These are phyloP conservation scores for Liopterus haemorrhoidalis DNA, from an alignment of 2,888 invertebrate species.

Conservation along the genomic window DNA sequence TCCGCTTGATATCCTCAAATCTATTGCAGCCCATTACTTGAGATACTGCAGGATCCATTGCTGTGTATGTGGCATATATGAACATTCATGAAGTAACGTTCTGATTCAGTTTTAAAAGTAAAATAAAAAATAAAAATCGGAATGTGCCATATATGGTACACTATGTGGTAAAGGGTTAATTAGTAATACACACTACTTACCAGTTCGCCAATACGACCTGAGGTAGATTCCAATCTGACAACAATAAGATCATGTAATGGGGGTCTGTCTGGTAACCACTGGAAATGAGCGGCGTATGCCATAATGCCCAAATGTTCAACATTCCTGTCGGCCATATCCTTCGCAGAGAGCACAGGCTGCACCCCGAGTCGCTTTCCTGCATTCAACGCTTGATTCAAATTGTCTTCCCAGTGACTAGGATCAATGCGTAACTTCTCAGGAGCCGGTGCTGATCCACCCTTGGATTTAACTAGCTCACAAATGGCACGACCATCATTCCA, in stretches of 20 bases:
- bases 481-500: constrained; percentile 94
- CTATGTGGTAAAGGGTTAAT: no score
- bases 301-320: constrained; percentile 96
- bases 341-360: constrained; percentile 82
- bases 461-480: constrained; percentile 78
- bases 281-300: constrained; percentile 92
- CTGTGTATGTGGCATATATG: no score
- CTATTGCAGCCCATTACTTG: no score
- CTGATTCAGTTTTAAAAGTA: no score
- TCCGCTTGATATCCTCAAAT: no score
- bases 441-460: constrained; percentile 82
- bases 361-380: constrained; percentile 71
- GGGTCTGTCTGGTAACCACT: constrained; percentile 80
- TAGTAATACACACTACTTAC: no score
- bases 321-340: constrained; percentile 91
- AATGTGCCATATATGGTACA: no score
- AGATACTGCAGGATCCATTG: no score
- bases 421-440: constrained; percentile 74
- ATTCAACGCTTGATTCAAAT: constrained; percentile 70
- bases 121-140: no score
- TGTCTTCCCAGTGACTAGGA: constrained; percentile 73
- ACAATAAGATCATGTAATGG: constrained; percentile 76
- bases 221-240: constrained; percentile 75
- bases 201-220: constrained; percentile 79
- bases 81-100: no score